These are phyloP conservation scores for Trachymyrmex septentrionalis DNA, from an alignment of 1,140 invertebrate species.

Conservation along the genomic window DNA sequence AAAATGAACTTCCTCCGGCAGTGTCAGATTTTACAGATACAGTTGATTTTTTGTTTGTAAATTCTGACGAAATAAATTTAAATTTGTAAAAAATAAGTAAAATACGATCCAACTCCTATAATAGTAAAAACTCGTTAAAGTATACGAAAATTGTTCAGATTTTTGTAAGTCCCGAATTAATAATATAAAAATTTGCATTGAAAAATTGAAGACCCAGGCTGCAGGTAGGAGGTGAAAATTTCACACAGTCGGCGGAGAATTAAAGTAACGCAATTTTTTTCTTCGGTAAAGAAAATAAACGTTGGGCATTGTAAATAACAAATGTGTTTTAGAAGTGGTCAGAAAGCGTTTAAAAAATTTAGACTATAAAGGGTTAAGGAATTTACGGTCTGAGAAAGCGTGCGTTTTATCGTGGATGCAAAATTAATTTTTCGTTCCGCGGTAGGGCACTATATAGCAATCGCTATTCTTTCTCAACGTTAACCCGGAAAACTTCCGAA, in stretches of 20 bases:
- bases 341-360: neutral
- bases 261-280: neutral
- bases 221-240: no score
- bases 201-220: no score
- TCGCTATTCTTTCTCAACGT: slow-evolving; percentile 36
- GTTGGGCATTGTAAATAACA: neutral
- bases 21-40: no score
- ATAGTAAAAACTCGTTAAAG: no score
- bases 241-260: neutral
- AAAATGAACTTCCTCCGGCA: neutral
- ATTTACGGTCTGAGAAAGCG: neutral
- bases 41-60: no score
- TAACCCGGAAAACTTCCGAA: slow-evolving; percentile 46
- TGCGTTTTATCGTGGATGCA: slow-evolving; percentile 38
- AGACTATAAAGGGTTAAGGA: neutral
- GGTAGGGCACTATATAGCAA: slow-evolving; percentile 16
- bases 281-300: neutral
- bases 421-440: slow-evolving; percentile 58
- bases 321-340: neutral
- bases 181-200: no score
- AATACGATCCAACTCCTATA: no score
- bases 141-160: no score
- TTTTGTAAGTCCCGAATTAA: no score
- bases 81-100: no score
- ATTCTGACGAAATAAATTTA: no score